Percentiles rank a stretch among this genome's conserved stretches.
Evolutionary conservation across 2,888 invertebrate species (phyloP).

Genomic region (Nemurella pictetii): DNA sequence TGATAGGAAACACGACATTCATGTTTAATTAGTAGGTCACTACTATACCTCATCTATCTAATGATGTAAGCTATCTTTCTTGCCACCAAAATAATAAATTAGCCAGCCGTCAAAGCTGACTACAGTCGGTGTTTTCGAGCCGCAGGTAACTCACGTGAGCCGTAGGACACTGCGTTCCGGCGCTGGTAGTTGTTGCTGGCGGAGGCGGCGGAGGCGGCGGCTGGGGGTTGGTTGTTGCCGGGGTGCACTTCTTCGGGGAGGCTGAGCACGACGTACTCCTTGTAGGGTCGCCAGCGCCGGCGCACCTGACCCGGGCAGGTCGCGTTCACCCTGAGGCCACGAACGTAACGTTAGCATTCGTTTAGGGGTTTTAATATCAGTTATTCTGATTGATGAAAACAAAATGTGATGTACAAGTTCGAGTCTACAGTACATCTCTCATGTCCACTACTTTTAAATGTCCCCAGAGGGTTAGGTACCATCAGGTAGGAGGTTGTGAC

Average conservation of each 20-base stretch:
- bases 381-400: no score
- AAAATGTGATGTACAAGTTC: no score
- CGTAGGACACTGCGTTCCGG: slow-evolving; percentile 19
- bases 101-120: not conserved
- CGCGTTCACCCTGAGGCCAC: slow-evolving; percentile 47
- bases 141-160: slow-evolving; percentile 6
- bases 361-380: no score
- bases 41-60: not conserved
- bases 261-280: slow-evolving; percentile 49
- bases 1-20: no score
- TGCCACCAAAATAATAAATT: not conserved
- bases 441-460: no score
- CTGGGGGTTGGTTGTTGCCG: slow-evolving; percentile 45
- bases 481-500: no score
- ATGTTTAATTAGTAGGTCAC: no score
- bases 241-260: slow-evolving; percentile 40
- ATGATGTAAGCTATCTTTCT: no score
- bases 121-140: no score
- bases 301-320: slow-evolving; percentile 52
- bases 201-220: slow-evolving; percentile 37
- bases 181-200: slow-evolving; percentile 20
- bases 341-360: no score
- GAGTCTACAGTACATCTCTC: no score
- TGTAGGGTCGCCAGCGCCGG: slow-evolving; percentile 49
- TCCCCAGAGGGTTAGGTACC: no score